phyloP scores from a whole-genome alignment of 2,797 vertebrate species.

The Channa striata region DNA sequence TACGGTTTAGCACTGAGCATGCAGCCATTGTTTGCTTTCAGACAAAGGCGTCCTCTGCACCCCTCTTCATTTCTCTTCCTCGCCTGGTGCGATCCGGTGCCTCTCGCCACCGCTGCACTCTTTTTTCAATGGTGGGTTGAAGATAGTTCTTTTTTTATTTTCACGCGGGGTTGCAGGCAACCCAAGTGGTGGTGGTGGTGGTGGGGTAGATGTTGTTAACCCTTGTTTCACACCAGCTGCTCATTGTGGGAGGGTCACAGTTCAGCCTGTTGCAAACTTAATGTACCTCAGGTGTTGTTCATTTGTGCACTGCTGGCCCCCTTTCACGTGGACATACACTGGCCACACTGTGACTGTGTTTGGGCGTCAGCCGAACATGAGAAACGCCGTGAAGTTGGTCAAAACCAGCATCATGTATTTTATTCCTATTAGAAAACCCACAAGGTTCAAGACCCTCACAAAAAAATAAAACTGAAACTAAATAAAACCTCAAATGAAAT shows the following conservation, averaged over 20 bases:
- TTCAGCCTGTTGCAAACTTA: conserved; percentile 81
- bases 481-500: conserved; percentile 41
- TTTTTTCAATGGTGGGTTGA: conserved; percentile 36
- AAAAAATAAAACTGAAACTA: too few species aligned
- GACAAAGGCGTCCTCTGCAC: conserved; percentile 34
- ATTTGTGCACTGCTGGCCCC: conserved; percentile 60
- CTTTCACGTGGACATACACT: conserved; percentile 47
- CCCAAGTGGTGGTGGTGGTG: conserved; percentile 33
- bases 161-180: conserved; percentile 9
- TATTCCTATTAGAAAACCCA: conserved; percentile 34
- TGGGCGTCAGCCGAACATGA: conserved; percentile 35
- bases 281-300: conserved; percentile 84
- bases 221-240: conserved; percentile 87
- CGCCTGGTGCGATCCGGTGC: conserved; percentile 49
- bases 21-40: conserved; percentile 62
- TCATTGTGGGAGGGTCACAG: conserved; percentile 81
- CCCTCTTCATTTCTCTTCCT: conserved; percentile 44
- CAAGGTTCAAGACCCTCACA: conserved; percentile 22
- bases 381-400: conserved; percentile 19
- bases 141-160: conserved; percentile 36
- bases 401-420: conserved; percentile 38
- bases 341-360: conserved; percentile 50
- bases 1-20: conserved; percentile 44
- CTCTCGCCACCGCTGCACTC: conserved; percentile 36
- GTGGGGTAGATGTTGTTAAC: conserved; percentile 78